Base-by-base conservation (phyloP, 2,113 vertebrate genomes). In the Xenopus borealis region DNA sequence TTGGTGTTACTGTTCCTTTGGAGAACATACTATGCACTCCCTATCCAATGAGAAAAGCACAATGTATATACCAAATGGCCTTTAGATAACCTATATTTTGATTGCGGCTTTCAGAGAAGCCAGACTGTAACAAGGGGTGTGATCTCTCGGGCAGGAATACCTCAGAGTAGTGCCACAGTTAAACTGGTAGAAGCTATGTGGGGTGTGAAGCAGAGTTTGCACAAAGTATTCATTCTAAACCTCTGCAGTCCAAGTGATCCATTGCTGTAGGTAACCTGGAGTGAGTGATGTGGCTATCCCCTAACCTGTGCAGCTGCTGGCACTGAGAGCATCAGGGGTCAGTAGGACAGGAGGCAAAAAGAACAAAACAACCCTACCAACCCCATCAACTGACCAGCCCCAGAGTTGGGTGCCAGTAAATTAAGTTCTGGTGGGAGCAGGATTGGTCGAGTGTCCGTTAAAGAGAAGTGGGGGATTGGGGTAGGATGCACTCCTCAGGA, bases 401-500 rank as follows among this genome's bases (percentile, higher is more conserved):
- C 72, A 67, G 27, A n/a, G 3, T n/a, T 19, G 12, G 17, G 46
- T 53, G 23, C 40, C 20, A 72, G 62, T 19, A 44, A 55, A 2
- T n/a, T 55, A 55, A 8, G 53, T 63, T 66, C 72, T 55, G 63
- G 40, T 72, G 78, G 78, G 63, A 46, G 80, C 69, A 72, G 64
- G 78, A 78, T 80, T 72, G 75, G 81, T 80, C 78, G 27, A 23
- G 71, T 71, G 66, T 75, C 82, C 79, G 64, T 62, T 72, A 83
- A 80, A 82, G 72, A 78, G 74, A 74, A 45, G 57, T 23, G 40
- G 14, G 14, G 23, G 20, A 4, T 4, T 12, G 23, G 55, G 65
- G 19, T 11, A 52, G 18, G 66, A n/a, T 50, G 23, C 20, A 23
- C 19, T 81, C 82, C 85, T 89, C 88, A 89, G 80, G 88, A 89